Evolutionary conservation across 2,888 invertebrate genomes (phyloP).

Genomic region (Phyto melanocephala): DNA sequence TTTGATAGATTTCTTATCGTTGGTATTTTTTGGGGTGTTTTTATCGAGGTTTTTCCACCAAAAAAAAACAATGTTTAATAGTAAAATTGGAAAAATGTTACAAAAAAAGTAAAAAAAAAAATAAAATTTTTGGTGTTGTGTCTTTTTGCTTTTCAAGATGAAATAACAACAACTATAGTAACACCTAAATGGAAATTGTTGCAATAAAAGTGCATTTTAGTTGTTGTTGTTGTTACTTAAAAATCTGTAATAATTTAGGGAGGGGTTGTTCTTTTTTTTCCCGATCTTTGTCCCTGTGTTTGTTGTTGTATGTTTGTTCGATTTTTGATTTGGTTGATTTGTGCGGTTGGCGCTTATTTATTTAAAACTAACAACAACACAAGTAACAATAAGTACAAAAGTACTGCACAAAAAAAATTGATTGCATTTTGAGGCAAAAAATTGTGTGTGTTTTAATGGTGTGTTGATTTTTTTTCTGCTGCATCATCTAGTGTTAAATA

Average conservation of each 20-base stretch:
- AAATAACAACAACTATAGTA: constrained; percentile 8
- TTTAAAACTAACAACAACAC: constrained; percentile 38
- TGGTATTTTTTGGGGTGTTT: constrained; percentile 75
- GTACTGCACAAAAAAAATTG: constrained; percentile 35
- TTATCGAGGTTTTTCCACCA: constrained; percentile 74
- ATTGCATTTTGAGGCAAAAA: constrained; percentile 64
- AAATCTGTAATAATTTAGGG: constrained; percentile 54
- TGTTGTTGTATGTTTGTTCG: constrained; percentile 47
- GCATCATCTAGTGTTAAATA: constrained; percentile 76
- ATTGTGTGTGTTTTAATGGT: constrained; percentile 49
- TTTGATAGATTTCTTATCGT: constrained; percentile 71
- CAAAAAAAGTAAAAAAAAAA: constrained; percentile 18
- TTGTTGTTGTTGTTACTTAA: constrained; percentile 33
- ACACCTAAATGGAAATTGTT: constrained; percentile 42
- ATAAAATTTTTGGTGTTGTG: constrained; percentile 15
- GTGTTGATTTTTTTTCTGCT: constrained; percentile 72
- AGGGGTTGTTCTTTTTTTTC: constrained; percentile 58
- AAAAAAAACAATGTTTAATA: background rate
- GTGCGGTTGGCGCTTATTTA: constrained; percentile 64
- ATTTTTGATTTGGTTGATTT: constrained; percentile 67
- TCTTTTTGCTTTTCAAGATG: constrained; percentile 29
- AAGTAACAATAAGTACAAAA: background rate
- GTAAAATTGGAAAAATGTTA: constrained; percentile 31
- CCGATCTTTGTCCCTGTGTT: background rate
- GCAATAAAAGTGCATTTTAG: constrained; percentile 67